Evolutionary conservation across 2,113 vertebrate species (phyloP), one percentile per base, ranked within the genome.

Genomic region (Entelurus aequoreus): DNA sequence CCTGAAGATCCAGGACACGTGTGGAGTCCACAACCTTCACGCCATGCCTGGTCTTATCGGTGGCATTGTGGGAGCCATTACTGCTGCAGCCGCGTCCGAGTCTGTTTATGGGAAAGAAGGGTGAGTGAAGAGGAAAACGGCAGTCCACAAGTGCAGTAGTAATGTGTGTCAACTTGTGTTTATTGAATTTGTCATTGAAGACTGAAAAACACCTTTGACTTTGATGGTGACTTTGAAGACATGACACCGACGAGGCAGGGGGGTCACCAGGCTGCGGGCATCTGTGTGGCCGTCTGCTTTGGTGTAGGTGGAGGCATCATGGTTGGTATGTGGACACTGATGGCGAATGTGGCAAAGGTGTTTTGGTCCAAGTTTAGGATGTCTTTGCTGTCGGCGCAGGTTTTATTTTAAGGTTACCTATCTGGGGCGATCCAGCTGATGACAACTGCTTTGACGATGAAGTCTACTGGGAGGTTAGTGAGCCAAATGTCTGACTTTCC

Each of bases 11-110:
- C 97, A 99, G 67, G 97, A 99, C 76, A 99, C 96, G 0, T 99
- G 96, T 40, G 97, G 97, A 48, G 86, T 99, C 72, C 94, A 99
- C 84, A 99, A 99, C 85, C 93, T 99, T n/a, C 97, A 99, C 0
- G 97, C 86, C 54, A 91, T 99, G 82, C 97, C 97, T 0, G 97
- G 97, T 15, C 63, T 98, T 50, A 92, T 98, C 6, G 97, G 96
- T 0, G 94, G 92, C 63, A 93, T 98, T 4, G 95, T 96, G 51
- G 97, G 97, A 0, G 95, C 96, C 3, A 90, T 98, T 72, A 93
- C 93, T 0, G 95, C 94, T 0, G 92, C 94, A 6, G 83, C 82
- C 0, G 94, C 95, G 53, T 83, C 71, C 0, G 72, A 77, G 2
- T 48, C 66, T 0, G 88, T 93, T 2, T 97, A 98, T 40, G 92